Evolutionary conservation across 2,888 invertebrate species (phyloP).

Genomic region (Limnephilus rhombicus): DNA sequence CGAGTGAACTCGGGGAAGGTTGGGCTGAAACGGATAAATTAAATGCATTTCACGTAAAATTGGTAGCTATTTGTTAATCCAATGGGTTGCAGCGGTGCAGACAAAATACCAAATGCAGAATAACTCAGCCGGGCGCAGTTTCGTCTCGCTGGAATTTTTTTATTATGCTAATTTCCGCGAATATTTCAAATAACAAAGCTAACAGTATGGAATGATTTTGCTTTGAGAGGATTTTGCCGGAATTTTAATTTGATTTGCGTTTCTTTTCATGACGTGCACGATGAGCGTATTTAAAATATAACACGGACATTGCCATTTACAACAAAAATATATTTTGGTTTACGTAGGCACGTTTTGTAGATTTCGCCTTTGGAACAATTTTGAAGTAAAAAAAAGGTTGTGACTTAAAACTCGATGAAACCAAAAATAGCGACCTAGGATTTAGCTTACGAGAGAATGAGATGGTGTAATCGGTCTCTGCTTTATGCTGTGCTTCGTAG

Average conservation of each 20-base stretch:
- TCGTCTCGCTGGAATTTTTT: slow-evolving; percentile 46
- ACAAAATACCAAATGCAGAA: slow-evolving; percentile 61
- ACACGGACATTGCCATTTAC: neutral
- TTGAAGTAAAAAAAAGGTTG: too few relatives aligned
- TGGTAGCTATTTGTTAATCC: slow-evolving; percentile 64
- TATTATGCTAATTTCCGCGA: slow-evolving; percentile 47
- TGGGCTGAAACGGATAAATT: slow-evolving; percentile 54
- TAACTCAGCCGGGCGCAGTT: slow-evolving; percentile 54
- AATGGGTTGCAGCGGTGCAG: slow-evolving; percentile 55
- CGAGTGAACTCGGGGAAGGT: slow-evolving; percentile 5
- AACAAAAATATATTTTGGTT: neutral
- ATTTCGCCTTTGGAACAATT: too few relatives aligned
- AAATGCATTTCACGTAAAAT: slow-evolving; percentile 64
- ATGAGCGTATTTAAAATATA: neutral
- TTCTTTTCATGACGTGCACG: neutral
- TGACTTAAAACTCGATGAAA: too few relatives aligned
- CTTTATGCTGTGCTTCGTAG: too few relatives aligned
- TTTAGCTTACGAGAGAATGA: too few relatives aligned
- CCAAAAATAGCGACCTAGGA: too few relatives aligned
- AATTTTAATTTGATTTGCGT: neutral
- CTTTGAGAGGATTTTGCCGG: slow-evolving; percentile 24
- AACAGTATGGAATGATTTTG: slow-evolving; percentile 30
- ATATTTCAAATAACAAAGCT: slow-evolving; percentile 45
- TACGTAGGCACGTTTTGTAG: too few relatives aligned
- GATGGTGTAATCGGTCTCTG: too few relatives aligned